phyloP scores from a whole-genome alignment of 2,888 invertebrate genomes.

The Drosophila engyochracea region DNA sequence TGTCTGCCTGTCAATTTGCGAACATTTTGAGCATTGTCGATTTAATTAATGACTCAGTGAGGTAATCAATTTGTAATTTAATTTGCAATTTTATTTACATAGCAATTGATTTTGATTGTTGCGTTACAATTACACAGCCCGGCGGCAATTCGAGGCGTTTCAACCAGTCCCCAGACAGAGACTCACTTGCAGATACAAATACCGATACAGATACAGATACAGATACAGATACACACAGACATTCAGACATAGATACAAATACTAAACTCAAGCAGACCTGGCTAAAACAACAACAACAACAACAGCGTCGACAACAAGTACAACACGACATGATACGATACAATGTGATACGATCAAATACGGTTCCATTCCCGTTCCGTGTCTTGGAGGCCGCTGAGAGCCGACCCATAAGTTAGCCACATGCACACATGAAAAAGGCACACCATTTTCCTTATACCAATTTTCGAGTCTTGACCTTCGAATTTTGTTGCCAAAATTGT shows the following conservation, averaged over 20 bases:
- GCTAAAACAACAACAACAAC: slow-evolving; percentile 30
- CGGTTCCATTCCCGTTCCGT: slow-evolving; percentile 31
- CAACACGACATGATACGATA: slow-evolving; percentile 44
- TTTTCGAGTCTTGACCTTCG: neutral
- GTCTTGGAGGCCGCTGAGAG: slow-evolving; percentile 8
- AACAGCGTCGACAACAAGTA: slow-evolving; percentile 19
- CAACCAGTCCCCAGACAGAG: slow-evolving; percentile 49
- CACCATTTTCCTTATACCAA: neutral
- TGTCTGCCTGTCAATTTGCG: slow-evolving; percentile 14
- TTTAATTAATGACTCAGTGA: slow-evolving; percentile 82
- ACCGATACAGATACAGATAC: slow-evolving; percentile 9
- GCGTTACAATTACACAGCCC: slow-evolving; percentile 74
- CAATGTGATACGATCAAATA: slow-evolving; percentile 20
- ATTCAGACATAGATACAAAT: slow-evolving; percentile 1
- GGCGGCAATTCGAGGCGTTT: slow-evolving; percentile 61
- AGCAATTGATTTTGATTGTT: slow-evolving; percentile 81
- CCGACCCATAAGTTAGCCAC: neutral
- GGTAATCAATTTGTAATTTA: slow-evolving; percentile 84
- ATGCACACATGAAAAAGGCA: no score
- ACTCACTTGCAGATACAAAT: slow-evolving; percentile 24
- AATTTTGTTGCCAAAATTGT: neutral
- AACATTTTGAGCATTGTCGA: slow-evolving; percentile 41
- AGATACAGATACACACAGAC: neutral
- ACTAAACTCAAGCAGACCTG: slow-evolving; percentile 15
- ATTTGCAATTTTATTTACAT: slow-evolving; percentile 82